A percentile compares a stretch with the other conserved stretches of the same genome.
These are phyloP conservation scores for Embidobia sp. DNA, from an alignment of 2,888 invertebrate species.

Conservation along the genomic window DNA sequence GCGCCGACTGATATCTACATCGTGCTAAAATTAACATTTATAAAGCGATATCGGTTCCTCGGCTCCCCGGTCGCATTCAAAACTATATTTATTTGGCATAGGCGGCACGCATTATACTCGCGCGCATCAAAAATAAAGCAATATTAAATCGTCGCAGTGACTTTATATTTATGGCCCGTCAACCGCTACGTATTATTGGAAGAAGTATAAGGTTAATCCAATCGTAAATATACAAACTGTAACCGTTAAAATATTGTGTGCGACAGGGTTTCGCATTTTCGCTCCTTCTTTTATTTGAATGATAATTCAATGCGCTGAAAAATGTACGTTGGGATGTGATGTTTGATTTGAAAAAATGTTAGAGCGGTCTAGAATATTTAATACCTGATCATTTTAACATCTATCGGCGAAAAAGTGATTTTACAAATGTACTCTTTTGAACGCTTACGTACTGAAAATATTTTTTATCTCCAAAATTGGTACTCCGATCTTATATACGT, in stretches of 20 bases:
- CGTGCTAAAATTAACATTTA: constrained; percentile 1
- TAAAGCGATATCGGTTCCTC: not conserved
- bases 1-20: constrained; percentile 40
- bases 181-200: constrained; percentile 25
- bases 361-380: no score
- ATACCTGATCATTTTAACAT: no score
- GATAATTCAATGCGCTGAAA: no score
- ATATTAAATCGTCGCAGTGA: constrained; percentile 26
- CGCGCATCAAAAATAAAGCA: constrained; percentile 26
- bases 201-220: constrained; percentile 40
- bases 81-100: constrained; percentile 40
- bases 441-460: no score
- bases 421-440: no score
- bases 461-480: no score
- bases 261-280: constrained; percentile 3
- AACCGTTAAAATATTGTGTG: constrained; percentile 25
- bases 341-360: no score
- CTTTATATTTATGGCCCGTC: constrained; percentile 41
- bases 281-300: constrained; percentile 3
- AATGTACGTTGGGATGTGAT: no score
- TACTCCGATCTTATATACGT: no score
- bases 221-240: constrained; percentile 40
- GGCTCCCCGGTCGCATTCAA: constrained; percentile 7
- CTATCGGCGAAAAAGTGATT: no score
- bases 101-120: constrained; percentile 23